These are phyloP conservation scores for Coptodon bakossiorum DNA, from an alignment of 2,113 vertebrate genomes.

Conservation along the genomic window DNA sequence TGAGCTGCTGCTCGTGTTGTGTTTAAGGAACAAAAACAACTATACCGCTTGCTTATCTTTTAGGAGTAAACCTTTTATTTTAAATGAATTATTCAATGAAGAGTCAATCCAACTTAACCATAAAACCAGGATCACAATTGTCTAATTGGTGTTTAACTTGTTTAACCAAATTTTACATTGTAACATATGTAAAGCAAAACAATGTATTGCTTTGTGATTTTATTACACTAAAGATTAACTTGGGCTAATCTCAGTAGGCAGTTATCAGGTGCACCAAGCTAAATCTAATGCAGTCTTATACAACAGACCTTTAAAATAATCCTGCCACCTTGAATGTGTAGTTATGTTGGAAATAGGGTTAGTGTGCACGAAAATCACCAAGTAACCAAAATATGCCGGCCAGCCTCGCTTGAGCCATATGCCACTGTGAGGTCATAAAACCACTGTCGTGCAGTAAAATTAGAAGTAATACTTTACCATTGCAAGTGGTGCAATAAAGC, in stretches of 20 bases:
- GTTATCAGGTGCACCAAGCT: background rate
- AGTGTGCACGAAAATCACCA: background rate
- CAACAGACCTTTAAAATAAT: background rate
- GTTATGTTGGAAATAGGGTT: background rate
- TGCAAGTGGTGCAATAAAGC: background rate
- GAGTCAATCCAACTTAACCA: background rate
- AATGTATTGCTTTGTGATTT: rapidly evolving
- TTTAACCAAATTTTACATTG: background rate
- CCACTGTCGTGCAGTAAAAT: background rate
- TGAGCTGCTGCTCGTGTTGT: background rate
- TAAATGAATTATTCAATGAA: background rate
- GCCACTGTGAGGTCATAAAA: background rate
- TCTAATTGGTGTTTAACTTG: background rate
- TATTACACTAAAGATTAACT: background rate
- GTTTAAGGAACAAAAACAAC: background rate
- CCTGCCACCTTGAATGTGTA: background rate
- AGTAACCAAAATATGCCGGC: background rate
- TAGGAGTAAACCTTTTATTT: background rate
- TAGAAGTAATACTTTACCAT: background rate
- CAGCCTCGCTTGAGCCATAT: background rate
- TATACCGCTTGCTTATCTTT: background rate
- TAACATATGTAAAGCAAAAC: background rate
- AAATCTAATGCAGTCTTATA: background rate
- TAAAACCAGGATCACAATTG: background rate
- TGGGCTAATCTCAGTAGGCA: background rate